A percentile compares a stretch with the other conserved stretches of the same genome.
Evolutionary conservation across 1,140 invertebrate species (phyloP).

Genomic region (Pseudobourletiella spinata): DNA sequence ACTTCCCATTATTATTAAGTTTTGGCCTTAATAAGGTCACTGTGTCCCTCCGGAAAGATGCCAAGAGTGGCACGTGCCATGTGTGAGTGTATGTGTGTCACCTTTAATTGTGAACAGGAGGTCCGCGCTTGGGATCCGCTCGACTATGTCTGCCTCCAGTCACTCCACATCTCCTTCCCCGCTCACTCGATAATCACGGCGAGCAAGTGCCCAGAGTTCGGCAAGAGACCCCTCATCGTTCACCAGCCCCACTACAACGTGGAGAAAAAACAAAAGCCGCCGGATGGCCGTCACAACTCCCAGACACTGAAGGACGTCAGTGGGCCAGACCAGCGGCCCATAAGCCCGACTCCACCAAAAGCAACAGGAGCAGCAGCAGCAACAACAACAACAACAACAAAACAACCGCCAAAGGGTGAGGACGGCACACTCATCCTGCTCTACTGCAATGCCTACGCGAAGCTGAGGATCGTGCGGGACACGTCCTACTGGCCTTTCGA

Average conservation of each 20-base stretch:
- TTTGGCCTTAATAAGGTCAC: no score
- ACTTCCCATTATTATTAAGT: neutral
- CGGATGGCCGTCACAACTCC: neutral
- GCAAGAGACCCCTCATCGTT: constrained; percentile 16
- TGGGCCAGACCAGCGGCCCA: neutral
- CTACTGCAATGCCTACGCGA: constrained; percentile 32
- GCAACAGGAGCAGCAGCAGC: neutral
- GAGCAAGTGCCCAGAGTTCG: constrained; percentile 32
- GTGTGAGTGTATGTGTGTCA: no score
- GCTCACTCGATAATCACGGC: constrained; percentile 22
- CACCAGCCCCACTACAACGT: constrained; percentile 16
- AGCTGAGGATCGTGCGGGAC: constrained; percentile 25
- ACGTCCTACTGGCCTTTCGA: constrained; percentile 30
- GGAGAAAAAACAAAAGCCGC: neutral
- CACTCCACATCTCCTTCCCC: constrained; percentile 30
- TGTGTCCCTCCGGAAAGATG: neutral
- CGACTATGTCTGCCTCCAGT: constrained; percentile 27
- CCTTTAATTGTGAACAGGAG: constrained; percentile 29
- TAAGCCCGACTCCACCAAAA: neutral
- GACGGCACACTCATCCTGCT: constrained; percentile 22
- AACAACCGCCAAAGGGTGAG: neutral
- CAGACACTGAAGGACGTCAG: neutral
- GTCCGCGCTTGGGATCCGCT: constrained; percentile 32
- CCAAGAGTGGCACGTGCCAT: neutral
- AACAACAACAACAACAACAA: neutral